Percentiles rank a stretch among this genome's conserved stretches.
These are phyloP conservation scores for Labeo rohita DNA, from an alignment of 2,113 vertebrate genomes.

Conservation along the genomic window DNA sequence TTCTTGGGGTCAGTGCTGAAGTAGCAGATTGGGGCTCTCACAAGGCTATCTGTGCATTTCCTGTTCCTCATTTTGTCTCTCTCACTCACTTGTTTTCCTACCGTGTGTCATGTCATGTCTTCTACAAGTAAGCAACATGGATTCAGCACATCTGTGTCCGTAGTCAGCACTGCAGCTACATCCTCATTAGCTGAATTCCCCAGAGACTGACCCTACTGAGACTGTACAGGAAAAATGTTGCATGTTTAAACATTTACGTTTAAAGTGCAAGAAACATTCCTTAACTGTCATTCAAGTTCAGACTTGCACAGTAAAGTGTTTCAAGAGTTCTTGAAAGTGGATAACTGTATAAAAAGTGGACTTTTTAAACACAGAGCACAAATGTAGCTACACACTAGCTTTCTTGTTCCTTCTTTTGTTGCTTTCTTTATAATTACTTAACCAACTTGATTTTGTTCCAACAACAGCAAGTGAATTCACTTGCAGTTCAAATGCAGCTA, in stretches of 20 bases:
- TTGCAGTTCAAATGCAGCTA: neutral
- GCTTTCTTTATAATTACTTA: conserved; percentile 1
- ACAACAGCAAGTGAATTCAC: neutral
- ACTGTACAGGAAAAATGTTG: neutral
- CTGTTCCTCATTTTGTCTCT: conserved; percentile 23
- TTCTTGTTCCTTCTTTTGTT: neutral
- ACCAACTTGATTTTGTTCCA: conserved; percentile 11
- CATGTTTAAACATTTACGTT: neutral
- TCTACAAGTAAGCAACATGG: neutral
- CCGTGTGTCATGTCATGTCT: neutral
- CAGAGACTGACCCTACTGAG: neutral
- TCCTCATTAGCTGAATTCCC: neutral
- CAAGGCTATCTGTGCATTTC: neutral
- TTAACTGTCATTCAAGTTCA: neutral
- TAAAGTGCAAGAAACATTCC: conserved; percentile 6
- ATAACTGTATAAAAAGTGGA: neutral
- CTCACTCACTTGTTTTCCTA: neutral
- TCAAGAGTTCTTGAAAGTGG: neutral
- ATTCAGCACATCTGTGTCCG: conserved; percentile 10
- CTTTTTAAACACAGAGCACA: neutral
- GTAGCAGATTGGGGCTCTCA: neutral
- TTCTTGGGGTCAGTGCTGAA: neutral
- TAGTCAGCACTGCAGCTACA: neutral
- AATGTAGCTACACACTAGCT: neutral
- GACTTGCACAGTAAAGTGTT: neutral